Base-by-base conservation (phyloP, 2,888 invertebrate species). In the Ommatoiulus sabulosus region DNA sequence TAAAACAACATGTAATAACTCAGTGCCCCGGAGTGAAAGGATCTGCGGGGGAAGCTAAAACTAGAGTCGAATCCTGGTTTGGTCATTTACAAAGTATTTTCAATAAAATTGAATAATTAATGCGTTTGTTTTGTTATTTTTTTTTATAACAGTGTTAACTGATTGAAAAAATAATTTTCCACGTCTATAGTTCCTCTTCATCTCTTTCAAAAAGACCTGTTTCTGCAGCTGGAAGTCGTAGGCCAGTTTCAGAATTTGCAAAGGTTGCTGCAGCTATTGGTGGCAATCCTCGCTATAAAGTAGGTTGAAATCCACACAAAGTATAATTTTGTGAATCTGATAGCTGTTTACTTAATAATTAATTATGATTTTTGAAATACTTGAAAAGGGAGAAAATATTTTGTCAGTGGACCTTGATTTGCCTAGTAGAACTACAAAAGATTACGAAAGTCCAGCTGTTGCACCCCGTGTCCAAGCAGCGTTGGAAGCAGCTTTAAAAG, bases 341-440 rank as follows among this genome's bases (percentile, higher is more conserved):
- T 57, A 57, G 10, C 57, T 57, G 57, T 15, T 57, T 15, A 57
- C n/a, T n/a, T 57, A 57, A 15, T 15, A 57, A 10, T 57, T 57
- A 10, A 15, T 12, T 48, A 10, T 52, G 12, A 52, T 15, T 90
- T 89, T 88, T 90, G n/a, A n/a, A n/a, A n/a, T n/a, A n/a, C n/a
- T n/a, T n/a, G n/a, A 57, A 15, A 57, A 93, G 93, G 94, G 94
- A 84, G 96, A 97, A 92, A 96, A 96, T 93, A 95, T 97, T 90
- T 93, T 97, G 90, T 94, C 95, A 91, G 94, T 97, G 90, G 95
- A 95, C 91, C 93, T 97, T 90, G 95, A 96, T 91, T 95, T 96
- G 94, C 96, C 96, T 80, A 94, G 95, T 87, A 92, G 96, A 91
- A 96, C 96, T 89, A 97, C 97, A 0, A 93, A 96, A 91, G 95